These are phyloP conservation scores for Eupeodes luniger DNA, from an alignment of 2,888 invertebrate genomes.

Conservation along the genomic window DNA sequence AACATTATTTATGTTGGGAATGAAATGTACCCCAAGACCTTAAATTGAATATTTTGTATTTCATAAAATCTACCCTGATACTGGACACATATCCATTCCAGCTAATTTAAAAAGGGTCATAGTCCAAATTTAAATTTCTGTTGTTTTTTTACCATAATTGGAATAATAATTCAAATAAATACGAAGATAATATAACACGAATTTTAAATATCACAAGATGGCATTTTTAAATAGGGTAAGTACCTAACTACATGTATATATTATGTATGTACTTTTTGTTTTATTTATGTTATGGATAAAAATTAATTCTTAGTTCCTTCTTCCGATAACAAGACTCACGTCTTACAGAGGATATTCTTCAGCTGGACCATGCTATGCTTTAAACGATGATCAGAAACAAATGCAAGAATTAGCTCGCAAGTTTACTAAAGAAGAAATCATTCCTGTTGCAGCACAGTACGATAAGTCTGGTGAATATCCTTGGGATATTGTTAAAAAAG, in stretches of 20 bases:
- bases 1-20: no score
- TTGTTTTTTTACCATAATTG: no score
- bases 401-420: slow-evolving; percentile 86
- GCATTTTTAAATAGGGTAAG: slow-evolving; percentile 54
- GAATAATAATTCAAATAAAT: neutral
- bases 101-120: no score
- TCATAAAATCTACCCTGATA: no score
- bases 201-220: neutral
- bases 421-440: slow-evolving; percentile 95
- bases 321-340: neutral
- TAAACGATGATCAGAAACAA: slow-evolving; percentile 83
- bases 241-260: neutral
- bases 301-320: slow-evolving; percentile 17
- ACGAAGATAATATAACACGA: neutral
- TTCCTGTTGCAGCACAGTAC: slow-evolving; percentile 94
- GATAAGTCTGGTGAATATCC: slow-evolving; percentile 97
- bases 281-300: neutral
- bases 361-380: slow-evolving; percentile 80
- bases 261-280: no score
- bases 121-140: no score
- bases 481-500: slow-evolving; percentile 97
- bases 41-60: no score
- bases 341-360: slow-evolving; percentile 50
- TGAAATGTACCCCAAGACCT: no score
- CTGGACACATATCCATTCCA: no score